Conservation (phyloP, 2,888 invertebrate species). For the Heliconius charithonia region DNA sequence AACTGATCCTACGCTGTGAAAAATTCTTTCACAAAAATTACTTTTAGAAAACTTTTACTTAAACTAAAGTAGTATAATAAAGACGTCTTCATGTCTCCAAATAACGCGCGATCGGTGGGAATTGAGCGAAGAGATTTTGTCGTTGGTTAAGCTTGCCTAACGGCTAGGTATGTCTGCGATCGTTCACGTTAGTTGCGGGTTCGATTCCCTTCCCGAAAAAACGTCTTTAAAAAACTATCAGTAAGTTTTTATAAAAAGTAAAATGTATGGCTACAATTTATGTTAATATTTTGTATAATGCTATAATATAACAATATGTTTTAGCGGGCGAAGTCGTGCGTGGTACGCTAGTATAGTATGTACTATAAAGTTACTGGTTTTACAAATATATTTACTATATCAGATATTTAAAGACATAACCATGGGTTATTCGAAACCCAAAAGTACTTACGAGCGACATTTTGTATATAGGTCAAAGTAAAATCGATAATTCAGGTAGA, state of each 20-base stretch:
- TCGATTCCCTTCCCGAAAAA: not conserved
- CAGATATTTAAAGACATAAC: too few relatives aligned
- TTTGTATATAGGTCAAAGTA: not conserved
- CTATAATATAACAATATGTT: too few relatives aligned
- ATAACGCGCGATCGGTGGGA: not conserved
- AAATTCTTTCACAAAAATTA: not conserved
- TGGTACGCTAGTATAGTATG: not conserved
- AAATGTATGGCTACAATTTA: too few relatives aligned
- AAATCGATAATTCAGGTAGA: constrained; percentile 3
- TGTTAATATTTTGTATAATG: too few relatives aligned
- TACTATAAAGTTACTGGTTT: too few relatives aligned
- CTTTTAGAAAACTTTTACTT: constrained; percentile 6
- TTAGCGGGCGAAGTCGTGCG: not conserved
- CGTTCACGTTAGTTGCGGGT: not conserved
- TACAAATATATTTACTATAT: too few relatives aligned
- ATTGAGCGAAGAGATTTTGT: not conserved
- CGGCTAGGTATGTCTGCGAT: not conserved
- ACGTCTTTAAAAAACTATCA: too few relatives aligned
- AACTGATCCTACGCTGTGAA: not conserved
- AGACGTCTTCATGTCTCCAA: constrained; percentile 23
- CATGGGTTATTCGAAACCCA: not conserved
- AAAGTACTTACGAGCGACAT: not conserved
- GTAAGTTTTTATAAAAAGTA: too few relatives aligned
- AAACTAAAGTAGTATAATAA: constrained; percentile 11
- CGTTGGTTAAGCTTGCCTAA: not conserved